These are phyloP conservation scores for Chromoteleia sp. DNA, from an alignment of 2,888 invertebrate species.

Conservation along the genomic window DNA sequence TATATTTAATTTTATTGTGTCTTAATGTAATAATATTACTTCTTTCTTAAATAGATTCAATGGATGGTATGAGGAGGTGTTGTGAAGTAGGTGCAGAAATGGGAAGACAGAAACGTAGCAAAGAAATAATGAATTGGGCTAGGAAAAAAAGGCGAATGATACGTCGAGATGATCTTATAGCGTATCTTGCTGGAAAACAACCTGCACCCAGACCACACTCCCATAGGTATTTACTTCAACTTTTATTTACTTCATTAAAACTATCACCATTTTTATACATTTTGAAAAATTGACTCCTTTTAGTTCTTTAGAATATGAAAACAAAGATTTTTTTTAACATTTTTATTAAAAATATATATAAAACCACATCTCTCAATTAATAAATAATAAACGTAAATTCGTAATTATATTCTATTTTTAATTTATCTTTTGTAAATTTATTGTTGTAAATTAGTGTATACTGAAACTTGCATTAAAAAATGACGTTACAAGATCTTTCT, in stretches of 20 bases:
- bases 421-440: too few relatives aligned
- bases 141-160: conserved; percentile 90
- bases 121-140: conserved; percentile 91
- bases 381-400: too few relatives aligned
- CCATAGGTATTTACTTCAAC: conserved; percentile 83
- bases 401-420: too few relatives aligned
- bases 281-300: too few relatives aligned
- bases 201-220: conserved; percentile 87
- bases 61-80: conserved; percentile 89
- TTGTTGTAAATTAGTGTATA: too few relatives aligned
- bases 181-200: conserved; percentile 90
- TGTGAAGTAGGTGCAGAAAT: conserved; percentile 90
- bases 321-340: too few relatives aligned
- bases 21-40: conserved; percentile 3
- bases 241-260: neutral
- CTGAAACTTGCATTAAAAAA: too few relatives aligned
- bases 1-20: neutral
- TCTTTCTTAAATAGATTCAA: conserved; percentile 86
- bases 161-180: conserved; percentile 90
- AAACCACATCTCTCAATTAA: too few relatives aligned
- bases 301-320: too few relatives aligned
- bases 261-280: neutral
- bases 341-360: too few relatives aligned
- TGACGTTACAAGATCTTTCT: too few relatives aligned
- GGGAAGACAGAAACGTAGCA: conserved; percentile 90